Base-by-base conservation (phyloP, 2,888 invertebrate species). In the Apotomis turbidana region DNA sequence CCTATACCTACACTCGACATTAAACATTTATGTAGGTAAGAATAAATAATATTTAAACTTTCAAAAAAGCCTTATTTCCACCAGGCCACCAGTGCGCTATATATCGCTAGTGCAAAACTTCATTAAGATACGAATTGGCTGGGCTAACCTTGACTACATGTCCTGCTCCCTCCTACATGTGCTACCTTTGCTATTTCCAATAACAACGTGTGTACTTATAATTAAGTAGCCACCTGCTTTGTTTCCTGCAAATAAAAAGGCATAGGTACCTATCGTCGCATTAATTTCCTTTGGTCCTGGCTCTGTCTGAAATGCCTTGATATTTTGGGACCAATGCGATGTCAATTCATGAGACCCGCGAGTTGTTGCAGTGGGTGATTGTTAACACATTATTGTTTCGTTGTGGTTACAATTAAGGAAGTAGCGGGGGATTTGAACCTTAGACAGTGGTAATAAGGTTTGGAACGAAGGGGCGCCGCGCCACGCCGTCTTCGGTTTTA, bases 251-350 rank as follows among this genome's bases (percentile, higher is more conserved):
- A 10, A 41, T 10, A 49, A 49, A 49, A 49, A 10, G 49, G 27
- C 27, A 27, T 2, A n/a, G n/a, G n/a, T n/a, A 27, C 49, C 5
- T 9, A 49, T 49, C 54, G 4, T 0, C n/a, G 55, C 72, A 74
- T 75, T 51, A 59, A 62, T 62, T 63, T 71, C 74, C 71, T 76
- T 75, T 78, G 81, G 83, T 80, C 82, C 83, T 79, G 67, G 74
- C 74, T 41, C 46, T 6, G 15, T 15, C 15, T 49, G 52, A 61
- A 57, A 46, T 55, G 13, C 12, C 12, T 52, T 15, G 44, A 62
- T 66, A 60, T 67, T 74, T 54, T 74, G 82, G 85, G 85, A 85
- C 85, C 86, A 86, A 86, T 61, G 77, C 74, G 78, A 77, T 78
- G 78, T 77, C 74, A 77, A 74, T 78, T 71, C 74, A 67, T 58